Base-by-base conservation (phyloP, 2,797 vertebrate genomes). In the Anas capensis region DNA sequence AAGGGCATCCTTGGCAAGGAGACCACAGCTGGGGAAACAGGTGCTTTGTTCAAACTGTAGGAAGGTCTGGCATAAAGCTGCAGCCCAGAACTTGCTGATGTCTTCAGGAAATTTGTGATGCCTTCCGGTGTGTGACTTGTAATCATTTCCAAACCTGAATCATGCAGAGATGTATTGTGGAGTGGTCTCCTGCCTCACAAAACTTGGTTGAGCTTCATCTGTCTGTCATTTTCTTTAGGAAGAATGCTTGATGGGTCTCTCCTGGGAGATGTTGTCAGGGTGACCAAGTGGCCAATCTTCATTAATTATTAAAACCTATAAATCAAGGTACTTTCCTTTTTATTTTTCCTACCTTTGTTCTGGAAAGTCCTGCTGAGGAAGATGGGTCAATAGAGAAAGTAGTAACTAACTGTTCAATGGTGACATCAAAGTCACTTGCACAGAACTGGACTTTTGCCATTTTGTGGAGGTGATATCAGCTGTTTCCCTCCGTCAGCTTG, bases 31-130 rank as follows among this genome's bases (percentile, higher is more conserved):
- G 60, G 58, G 44, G 38, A 70, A 89, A 56, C 13, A 27, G 38
- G 26, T 0, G 2, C 14, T 89, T 84, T 51, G 15, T 70, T 34
- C 36, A 38, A 78, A 10, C 33, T 17, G n/a, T 14, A 69, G 78
- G 46, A 85, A 26, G 10, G 20, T 42, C 60, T 24, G 53, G 9
- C 26, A 27, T 9, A 38, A 62, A 29, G 18, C 8, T 42, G 29
- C 21, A 44, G 36, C 29, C 33, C 42, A 51, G 61, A 73, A 49
- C 38, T 44, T 71, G 12, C 16, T 3, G 0, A 23, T 60, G 38
- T 12, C 19, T 68, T 49, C 3, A 7, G 60, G 66, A 17, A 56
- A 23, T 56, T 42, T 20, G n/a, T 0, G 0, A 4, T 76, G 54
- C 34, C 42, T 54, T 21, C 17, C 77, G 33, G 33, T 27, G 34